Conservation (phyloP, 2,797 vertebrate genomes). For the Tympanoctomys barrerae region DNA sequence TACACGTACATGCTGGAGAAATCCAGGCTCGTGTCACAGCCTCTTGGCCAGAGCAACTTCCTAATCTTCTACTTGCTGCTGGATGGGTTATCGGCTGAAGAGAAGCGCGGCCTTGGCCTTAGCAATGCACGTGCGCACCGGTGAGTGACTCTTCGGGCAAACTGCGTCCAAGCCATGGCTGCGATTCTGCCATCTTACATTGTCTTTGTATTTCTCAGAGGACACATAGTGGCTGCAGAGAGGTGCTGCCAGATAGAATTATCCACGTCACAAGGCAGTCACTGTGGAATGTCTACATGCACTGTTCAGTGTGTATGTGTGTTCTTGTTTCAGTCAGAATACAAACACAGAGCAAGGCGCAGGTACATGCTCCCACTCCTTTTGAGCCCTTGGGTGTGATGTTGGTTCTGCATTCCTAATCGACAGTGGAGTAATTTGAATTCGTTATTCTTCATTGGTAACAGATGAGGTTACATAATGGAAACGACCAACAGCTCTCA, state of each 20-base stretch:
- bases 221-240: not conserved
- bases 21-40: slow-evolving; percentile 91
- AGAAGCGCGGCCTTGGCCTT: slow-evolving; percentile 92
- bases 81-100: slow-evolving; percentile 94
- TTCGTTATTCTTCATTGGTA: not conserved
- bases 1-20: slow-evolving; percentile 96
- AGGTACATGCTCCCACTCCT: not conserved
- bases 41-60: slow-evolving; percentile 93
- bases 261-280: not conserved
- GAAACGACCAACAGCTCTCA: fast-evolving
- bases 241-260: not conserved
- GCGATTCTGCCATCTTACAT: not conserved
- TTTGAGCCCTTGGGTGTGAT: not conserved
- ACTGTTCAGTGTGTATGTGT: not conserved
- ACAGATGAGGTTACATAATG: not conserved
- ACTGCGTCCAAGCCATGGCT: not conserved
- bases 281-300: not conserved
- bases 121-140: slow-evolving; percentile 92
- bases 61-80: slow-evolving; percentile 95
- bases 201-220: not conserved
- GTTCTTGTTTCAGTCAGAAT: not conserved
- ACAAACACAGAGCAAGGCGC: not conserved
- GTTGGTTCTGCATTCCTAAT: not conserved
- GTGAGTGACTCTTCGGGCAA: slow-evolving; percentile 85
- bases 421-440: not conserved